phyloP scores from a whole-genome alignment of 2,797 vertebrate genomes.

The Myripristis murdjan region DNA sequence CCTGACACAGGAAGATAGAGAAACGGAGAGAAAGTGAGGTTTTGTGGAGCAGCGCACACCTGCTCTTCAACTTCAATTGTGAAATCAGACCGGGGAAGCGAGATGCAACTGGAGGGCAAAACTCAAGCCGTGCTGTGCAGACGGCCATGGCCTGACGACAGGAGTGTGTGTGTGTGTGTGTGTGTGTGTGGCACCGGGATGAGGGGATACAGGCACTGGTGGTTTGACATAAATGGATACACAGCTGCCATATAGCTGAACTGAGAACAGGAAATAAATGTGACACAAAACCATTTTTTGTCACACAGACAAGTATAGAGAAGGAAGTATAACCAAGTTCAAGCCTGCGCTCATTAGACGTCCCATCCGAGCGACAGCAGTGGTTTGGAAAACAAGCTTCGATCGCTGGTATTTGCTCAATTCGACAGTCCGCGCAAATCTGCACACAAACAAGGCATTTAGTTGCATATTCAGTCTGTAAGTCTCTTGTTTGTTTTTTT shows the following conservation, averaged over 20 bases:
- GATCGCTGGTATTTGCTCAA: slow-evolving; percentile 22
- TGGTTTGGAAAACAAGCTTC: neutral
- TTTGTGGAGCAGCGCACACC: slow-evolving; percentile 63
- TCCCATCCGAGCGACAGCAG: slow-evolving; percentile 23
- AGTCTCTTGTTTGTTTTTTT: too few species aligned
- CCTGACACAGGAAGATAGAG: slow-evolving; percentile 59
- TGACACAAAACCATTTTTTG: slow-evolving; percentile 38
- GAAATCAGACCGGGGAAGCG: slow-evolving; percentile 59
- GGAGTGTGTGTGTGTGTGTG: slow-evolving; percentile 65
- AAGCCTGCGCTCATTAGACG: slow-evolving; percentile 5
- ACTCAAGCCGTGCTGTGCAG: slow-evolving; percentile 32
- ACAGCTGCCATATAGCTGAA: slow-evolving; percentile 86
- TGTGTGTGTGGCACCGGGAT: slow-evolving; percentile 76
- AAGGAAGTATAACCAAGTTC: slow-evolving; percentile 42
- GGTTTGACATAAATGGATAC: slow-evolving; percentile 85
- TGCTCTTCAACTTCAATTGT: slow-evolving; percentile 54
- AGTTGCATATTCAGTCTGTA: too few species aligned
- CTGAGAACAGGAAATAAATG: slow-evolving; percentile 86
- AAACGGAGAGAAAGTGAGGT: slow-evolving; percentile 63
- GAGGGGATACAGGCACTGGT: slow-evolving; percentile 73
- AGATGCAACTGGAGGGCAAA: slow-evolving; percentile 47
- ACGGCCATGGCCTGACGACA: slow-evolving; percentile 54
- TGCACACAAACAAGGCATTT: too few species aligned
- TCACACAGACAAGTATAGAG: slow-evolving; percentile 44
- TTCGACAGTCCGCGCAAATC: too few species aligned